Conservation (phyloP, 2,888 invertebrate genomes). For the Acanthococcus lagerstroemiae region DNA sequence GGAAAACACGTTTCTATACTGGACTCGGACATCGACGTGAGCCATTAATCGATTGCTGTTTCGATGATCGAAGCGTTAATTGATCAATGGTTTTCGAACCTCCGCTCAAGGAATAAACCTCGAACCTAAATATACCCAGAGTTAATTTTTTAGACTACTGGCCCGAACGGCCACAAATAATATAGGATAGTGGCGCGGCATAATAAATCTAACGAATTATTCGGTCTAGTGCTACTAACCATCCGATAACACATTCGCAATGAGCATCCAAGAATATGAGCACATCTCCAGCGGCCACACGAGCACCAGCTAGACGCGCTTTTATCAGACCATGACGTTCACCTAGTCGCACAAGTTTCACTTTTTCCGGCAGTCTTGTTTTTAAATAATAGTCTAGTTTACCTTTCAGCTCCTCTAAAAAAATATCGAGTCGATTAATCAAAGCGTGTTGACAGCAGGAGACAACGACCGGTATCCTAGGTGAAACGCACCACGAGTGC, state of each 20-base stretch:
- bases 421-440: conserved; percentile 18
- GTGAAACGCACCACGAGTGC: conserved; percentile 56
- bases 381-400: conserved; percentile 69
- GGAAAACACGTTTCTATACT: too few species aligned
- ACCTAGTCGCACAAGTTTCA: conserved; percentile 63
- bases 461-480: too few species aligned
- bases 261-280: conserved; percentile 85
- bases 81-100: too few species aligned
- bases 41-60: too few species aligned
- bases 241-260: conserved; percentile 70
- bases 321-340: conserved; percentile 77
- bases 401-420: conserved; percentile 51
- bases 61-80: too few species aligned
- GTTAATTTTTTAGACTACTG: too few species aligned
- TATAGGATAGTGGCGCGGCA: too few species aligned
- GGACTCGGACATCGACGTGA: too few species aligned
- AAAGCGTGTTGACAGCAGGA: not conserved
- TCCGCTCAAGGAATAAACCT: too few species aligned
- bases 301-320: conserved; percentile 80
- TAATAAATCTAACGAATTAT: too few species aligned
- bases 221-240: conserved; percentile 45
- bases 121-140: too few species aligned
- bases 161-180: too few species aligned
- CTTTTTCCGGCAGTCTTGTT: conserved; percentile 58
- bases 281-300: conserved; percentile 66